Base-by-base conservation (phyloP, 2,113 vertebrate genomes). In the Lota lota region DNA sequence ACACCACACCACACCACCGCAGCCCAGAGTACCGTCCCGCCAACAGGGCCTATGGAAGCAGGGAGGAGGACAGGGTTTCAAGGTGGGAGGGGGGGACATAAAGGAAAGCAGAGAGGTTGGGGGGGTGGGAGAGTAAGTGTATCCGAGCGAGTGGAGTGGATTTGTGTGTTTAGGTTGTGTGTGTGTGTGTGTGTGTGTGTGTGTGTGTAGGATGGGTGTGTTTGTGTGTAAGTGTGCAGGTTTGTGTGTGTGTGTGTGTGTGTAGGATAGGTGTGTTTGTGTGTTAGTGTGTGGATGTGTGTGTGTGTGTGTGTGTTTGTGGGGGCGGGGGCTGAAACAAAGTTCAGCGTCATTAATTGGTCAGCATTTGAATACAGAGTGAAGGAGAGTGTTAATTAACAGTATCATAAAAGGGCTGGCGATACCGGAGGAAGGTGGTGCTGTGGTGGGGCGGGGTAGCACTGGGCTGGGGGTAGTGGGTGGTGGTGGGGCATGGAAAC, bases 341-440 rank as follows among this genome's bases (percentile, higher is more conserved):
- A 93, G 92, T 93, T 92, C 91, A 91, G 83, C 93, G 91, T 84
- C 92, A 94, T 91, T 94, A 93, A 93, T 93, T 93, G 88, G 89
- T 93, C 92, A 93, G 85, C 92, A 93, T 95, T 93, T 94, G 91
- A 92, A 91, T 94, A 93, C 92, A 93, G 92, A 87, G 89, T 58
- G 83, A 82, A 90, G 88, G 88, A 92, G 83, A 90, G 86, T 83
- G 82, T 94, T 95, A 95, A 93, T 95, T 92, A 94, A 91, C 89
- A 81, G 90, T 82, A 90, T 94, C 91, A 88, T 93, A 92, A 93
- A 93, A 91, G 87, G 88, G 61, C 89, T 80, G 82, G 7, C 40
- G 40, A 11, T 1, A 7, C 40, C 1, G 40, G 40, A 47, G 40
- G 40, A 47, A 47, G 40, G 40, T 47, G 40, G 40, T 14, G 10